phyloP scores from a whole-genome alignment of 2,888 invertebrate genomes.

The Chirona hameri region DNA sequence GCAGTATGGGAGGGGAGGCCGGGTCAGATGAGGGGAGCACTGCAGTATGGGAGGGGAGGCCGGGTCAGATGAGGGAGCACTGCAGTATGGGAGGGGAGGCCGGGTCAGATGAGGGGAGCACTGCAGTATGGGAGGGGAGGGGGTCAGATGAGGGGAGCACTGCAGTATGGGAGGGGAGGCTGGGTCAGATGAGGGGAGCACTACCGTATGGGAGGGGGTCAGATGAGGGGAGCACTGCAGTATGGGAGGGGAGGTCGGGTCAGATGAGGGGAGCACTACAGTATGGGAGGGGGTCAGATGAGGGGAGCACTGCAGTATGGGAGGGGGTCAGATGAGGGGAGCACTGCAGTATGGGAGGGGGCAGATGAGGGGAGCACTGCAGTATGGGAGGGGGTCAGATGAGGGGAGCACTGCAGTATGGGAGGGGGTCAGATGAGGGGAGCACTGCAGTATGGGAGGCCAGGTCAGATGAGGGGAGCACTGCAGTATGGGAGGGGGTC shows the following conservation, averaged over 20 bases:
- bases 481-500: background rate
- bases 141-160: background rate
- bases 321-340: too few species aligned
- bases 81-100: background rate
- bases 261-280: background rate
- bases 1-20: conserved; percentile 33
- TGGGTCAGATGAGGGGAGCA: background rate
- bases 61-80: background rate
- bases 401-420: background rate
- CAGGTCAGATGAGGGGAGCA: background rate
- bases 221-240: conserved; percentile 70
- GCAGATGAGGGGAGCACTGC: background rate
- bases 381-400: background rate
- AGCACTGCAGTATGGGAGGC: too few species aligned
- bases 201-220: too few species aligned
- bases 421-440: too few species aligned
- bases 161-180: background rate
- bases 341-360: too few species aligned
- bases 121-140: conserved; percentile 50
- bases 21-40: background rate
- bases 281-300: background rate
- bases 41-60: background rate
- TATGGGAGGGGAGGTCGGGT: background rate
- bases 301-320: background rate
- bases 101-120: conserved; percentile 64